Evolutionary conservation across 2,888 invertebrate genomes (phyloP), one percentile per base, ranked within the genome.

Genomic region (Stenodera caucasica): DNA sequence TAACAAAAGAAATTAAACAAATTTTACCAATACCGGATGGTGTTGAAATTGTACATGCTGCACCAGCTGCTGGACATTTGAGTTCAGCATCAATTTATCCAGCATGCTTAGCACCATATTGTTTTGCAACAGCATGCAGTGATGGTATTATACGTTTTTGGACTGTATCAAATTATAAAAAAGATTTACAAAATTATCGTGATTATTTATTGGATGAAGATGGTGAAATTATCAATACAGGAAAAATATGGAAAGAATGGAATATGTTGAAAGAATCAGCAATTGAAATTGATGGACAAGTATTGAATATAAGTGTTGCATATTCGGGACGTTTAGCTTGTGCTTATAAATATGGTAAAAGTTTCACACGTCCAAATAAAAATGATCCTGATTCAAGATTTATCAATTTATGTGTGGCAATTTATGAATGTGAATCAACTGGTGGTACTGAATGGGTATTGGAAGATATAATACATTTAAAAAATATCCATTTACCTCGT

Each of bases 351-450:
- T 91, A 94, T 75, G 94, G 95, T 0, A 90, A 92, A 65, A 94
- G 94, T 11, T 94, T 94, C 78, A 93, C 94, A 0, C 84, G 94
- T 0, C 90, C 90, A 0, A 90, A 90, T 51, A 88, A 88, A 72
- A 86, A 84, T 67, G 89, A 90, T 78, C 89, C 89, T 0, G 89
- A 90, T 64, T 92, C 92, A 0, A 85, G 94, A 57, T 95, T 91
- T 78, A 93, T 95, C 23, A 94, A 95, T 78, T 83, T 95, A 0
- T 92, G 92, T 80, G 96, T 99, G 7, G 95, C 96, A 49, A 97
- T 99, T 67, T 98, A 97, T 82, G 99, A 99, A 80, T 99, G 99
- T 79, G 99, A 99, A 82, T 98, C 98, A 67, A 97, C 97, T 6
- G 99, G 96, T 53, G 98, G 94, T 60, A 90, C 91, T 37, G 92